Percentiles rank a stretch among this genome's conserved stretches.
Evolutionary conservation across 2,888 invertebrate species (phyloP).

Genomic region (Mellilla xanthometata): DNA sequence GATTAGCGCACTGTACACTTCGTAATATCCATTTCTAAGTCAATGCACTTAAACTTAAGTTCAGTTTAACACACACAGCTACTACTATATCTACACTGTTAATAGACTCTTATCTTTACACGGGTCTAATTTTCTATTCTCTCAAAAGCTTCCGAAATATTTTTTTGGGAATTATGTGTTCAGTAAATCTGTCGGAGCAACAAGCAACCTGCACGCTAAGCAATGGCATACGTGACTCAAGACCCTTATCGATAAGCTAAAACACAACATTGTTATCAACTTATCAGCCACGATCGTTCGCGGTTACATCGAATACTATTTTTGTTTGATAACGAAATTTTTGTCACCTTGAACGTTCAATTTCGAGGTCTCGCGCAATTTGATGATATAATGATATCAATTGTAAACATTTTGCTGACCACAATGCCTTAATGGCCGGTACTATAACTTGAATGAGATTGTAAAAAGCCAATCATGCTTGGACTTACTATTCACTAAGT

Average conservation of each 20-base stretch:
- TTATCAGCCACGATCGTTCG: slow-evolving; percentile 66
- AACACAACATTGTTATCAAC: slow-evolving; percentile 70
- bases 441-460: too few relatives aligned
- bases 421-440: neutral
- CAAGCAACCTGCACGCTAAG: slow-evolving; percentile 50
- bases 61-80: neutral
- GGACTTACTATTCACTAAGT: neutral
- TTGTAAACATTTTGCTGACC: slow-evolving; percentile 5
- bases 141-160: neutral
- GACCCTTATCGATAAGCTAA: slow-evolving; percentile 60
- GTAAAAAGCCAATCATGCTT: too few relatives aligned
- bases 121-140: neutral
- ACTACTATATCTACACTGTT: neutral
- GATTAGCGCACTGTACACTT: slow-evolving; percentile 37
- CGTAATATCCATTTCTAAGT: slow-evolving; percentile 6
- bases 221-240: slow-evolving; percentile 77
- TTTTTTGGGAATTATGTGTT: slow-evolving; percentile 30
- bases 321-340: slow-evolving; percentile 57
- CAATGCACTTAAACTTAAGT: slow-evolving; percentile 12
- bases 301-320: slow-evolving; percentile 53
- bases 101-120: neutral
- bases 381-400: slow-evolving; percentile 14
- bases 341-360: slow-evolving; percentile 62
- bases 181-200: slow-evolving; percentile 28
- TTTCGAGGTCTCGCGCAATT: slow-evolving; percentile 26